phyloP scores from a whole-genome alignment of 2,888 invertebrate species.

The Cerastoderma edule region DNA sequence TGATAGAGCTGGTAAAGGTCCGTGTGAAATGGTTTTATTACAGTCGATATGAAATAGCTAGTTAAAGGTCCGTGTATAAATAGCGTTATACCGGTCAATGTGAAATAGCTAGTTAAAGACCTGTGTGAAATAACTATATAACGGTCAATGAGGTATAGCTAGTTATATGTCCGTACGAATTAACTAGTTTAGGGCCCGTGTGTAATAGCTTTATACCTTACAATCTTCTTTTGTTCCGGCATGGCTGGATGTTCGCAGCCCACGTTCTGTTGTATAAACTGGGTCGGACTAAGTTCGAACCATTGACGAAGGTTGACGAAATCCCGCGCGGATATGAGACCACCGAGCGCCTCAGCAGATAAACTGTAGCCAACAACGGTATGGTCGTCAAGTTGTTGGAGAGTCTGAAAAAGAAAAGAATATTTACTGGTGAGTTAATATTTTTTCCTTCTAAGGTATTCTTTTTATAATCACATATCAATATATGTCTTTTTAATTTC shows the following conservation, averaged over 20 bases:
- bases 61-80: too few relatives aligned
- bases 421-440: neutral
- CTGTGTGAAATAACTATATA: too few relatives aligned
- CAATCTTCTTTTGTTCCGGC: constrained; percentile 89
- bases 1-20: too few relatives aligned
- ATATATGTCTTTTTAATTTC: too few relatives aligned
- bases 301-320: constrained; percentile 92
- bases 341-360: constrained; percentile 82
- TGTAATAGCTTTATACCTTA: constrained; percentile 87
- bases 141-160: too few relatives aligned
- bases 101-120: too few relatives aligned
- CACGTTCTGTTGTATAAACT: constrained; percentile 88
- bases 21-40: too few relatives aligned
- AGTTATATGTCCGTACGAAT: too few relatives aligned
- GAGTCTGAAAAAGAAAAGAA: constrained; percentile 66
- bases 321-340: constrained; percentile 89
- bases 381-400: constrained; percentile 89
- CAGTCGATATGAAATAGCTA: too few relatives aligned
- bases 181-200: too few relatives aligned
- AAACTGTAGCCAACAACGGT: constrained; percentile 92
- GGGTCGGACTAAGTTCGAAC: constrained; percentile 81
- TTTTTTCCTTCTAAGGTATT: neutral
- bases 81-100: too few relatives aligned
- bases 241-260: constrained; percentile 89
- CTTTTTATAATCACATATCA: neutral